Percentiles rank a stretch among this genome's conserved stretches.
phyloP scores from a whole-genome alignment of 2,113 vertebrate genomes.

The Anoura caudifer region DNA sequence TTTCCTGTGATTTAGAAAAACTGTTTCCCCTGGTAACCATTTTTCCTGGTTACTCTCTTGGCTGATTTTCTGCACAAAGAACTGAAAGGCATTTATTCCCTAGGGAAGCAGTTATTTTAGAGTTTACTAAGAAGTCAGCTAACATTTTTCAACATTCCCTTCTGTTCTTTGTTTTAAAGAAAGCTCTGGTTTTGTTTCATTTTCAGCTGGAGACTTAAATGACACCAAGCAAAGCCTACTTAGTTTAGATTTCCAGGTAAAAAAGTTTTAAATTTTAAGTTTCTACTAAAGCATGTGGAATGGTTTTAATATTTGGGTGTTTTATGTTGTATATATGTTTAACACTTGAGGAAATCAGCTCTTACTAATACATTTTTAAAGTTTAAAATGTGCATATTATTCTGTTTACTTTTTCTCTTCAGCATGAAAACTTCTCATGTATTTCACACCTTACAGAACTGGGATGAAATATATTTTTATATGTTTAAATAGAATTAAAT shows the following conservation, averaged over 20 bases:
- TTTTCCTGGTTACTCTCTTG: conserved; percentile 71
- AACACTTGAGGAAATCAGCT: conserved; percentile 57
- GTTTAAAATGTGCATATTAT: conserved; percentile 55
- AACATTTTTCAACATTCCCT: conserved; percentile 80
- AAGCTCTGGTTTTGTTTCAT: conserved; percentile 80
- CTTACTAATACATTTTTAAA: conserved; percentile 72
- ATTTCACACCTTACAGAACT: conserved; percentile 55
- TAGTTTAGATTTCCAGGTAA: conserved; percentile 87
- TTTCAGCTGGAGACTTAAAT: conserved; percentile 84
- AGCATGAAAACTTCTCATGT: conserved; percentile 61
- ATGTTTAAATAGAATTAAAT: conserved; percentile 55
- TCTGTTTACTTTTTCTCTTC: conserved; percentile 57
- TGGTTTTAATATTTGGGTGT: conserved; percentile 69
- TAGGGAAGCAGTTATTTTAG: conserved; percentile 79
- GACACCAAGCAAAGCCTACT: conserved; percentile 82
- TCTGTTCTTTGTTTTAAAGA: conserved; percentile 80
- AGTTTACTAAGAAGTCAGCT: conserved; percentile 77
- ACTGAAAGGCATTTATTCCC: conserved; percentile 75
- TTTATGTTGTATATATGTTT: conserved; percentile 74
- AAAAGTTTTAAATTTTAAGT: conserved; percentile 81
- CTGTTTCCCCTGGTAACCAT: conserved; percentile 72
- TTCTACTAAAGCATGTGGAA: conserved; percentile 79
- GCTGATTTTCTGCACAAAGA: conserved; percentile 77
- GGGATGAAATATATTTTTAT: conserved; percentile 60
- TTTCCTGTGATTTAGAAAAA: conserved; percentile 61